Base-by-base conservation (phyloP, 2,113 vertebrate species). In the Vanacampus margaritifer region DNA sequence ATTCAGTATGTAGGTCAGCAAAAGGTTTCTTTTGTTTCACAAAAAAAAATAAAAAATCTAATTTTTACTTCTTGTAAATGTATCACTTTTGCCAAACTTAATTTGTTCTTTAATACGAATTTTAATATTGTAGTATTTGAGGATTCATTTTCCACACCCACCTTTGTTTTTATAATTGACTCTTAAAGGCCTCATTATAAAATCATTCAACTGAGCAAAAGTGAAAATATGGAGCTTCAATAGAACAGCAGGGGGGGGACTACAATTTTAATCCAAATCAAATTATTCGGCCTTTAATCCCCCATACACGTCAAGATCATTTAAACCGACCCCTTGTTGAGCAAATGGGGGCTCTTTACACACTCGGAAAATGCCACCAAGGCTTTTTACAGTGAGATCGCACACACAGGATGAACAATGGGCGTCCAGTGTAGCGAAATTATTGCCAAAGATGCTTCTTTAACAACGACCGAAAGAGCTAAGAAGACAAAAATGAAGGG, bases 1-100 rank as follows among this genome's bases (percentile, higher is more conserved):
- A 82, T 78, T 86, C 79, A 79, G 69, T 64, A 83, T 78, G 73
- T 79, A 78, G 82, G 79, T 84, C 84, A 83, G 79, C 58, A 83
- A 82, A 78, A 69, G 74, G 71, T 39, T 79, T 68, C 73, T 77
- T 80, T 84, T 86, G 76, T 85, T 75, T 75, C 58, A 21, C 45
- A 56, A 54, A 75, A 81, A 48, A 81, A n/a, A n/a, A n/a, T n/a
- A n/a, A n/a, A n/a, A 60, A 72, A 46, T 35, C 35, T 21, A 61
- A 11, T 23, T 59, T 35, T 59, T 11, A 36, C 28, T 21, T 36
- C 17, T n/a, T 21, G 57, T 9, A 59, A 37, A 54, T 5, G 1
- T 12, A 56, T 28, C 12, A 21, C 46, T 21, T 48, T 8, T 21
- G 17, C 45, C 24, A 24, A 24, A 53, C 50, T 1, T n/a, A 1